Percentiles rank a stretch among this genome's conserved stretches.
phyloP scores from a whole-genome alignment of 2,797 vertebrate species.

The Muscicapa striata region DNA sequence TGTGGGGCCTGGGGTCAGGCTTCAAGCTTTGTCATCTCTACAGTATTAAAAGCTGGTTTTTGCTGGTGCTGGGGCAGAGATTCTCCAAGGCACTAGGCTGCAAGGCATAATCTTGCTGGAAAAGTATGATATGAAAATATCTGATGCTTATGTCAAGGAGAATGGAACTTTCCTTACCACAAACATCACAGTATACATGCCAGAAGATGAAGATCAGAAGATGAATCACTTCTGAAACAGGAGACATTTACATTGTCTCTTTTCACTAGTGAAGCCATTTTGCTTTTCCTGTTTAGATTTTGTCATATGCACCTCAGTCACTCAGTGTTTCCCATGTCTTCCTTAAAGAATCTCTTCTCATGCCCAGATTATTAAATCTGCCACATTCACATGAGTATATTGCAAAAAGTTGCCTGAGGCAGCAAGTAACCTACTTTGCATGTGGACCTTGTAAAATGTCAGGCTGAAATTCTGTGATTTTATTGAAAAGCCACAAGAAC shows the following conservation, averaged over 20 bases:
- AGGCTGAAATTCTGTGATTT: background rate
- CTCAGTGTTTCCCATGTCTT: background rate
- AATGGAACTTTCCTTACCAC: background rate
- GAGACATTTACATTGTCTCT: background rate
- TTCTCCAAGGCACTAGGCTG: background rate
- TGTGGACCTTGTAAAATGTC: background rate
- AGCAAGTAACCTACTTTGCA: background rate
- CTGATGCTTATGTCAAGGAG: background rate
- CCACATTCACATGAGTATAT: background rate
- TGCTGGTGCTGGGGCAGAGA: background rate
- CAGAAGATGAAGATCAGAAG: background rate
- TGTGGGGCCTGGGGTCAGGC: background rate
- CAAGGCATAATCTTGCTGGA: background rate
- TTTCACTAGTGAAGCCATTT: background rate
- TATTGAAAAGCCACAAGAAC: background rate
- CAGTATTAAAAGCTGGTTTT: background rate
- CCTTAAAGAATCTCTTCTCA: background rate
- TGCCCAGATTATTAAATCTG: background rate
- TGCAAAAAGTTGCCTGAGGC: constrained; percentile 19
- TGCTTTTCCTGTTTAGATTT: background rate
- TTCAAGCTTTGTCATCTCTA: background rate
- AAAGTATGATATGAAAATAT: background rate
- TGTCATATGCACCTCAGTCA: background rate
- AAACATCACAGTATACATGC: background rate
- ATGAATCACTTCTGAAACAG: background rate